Percentiles rank a stretch among this genome's conserved stretches.
These are phyloP conservation scores for Tetramorium alpestre DNA, from an alignment of 1,140 invertebrate species.

Conservation along the genomic window DNA sequence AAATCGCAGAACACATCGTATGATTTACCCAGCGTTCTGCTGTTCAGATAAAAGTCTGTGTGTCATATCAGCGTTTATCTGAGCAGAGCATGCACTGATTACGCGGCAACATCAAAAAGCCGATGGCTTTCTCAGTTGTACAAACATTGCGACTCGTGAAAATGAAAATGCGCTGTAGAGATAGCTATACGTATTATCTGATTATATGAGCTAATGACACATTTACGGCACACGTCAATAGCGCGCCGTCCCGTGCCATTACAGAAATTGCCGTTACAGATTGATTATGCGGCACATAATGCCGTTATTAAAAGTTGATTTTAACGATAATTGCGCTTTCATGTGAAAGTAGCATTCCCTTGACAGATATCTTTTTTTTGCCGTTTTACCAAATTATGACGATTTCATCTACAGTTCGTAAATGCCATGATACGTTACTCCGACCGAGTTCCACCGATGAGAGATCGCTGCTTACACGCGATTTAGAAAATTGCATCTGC, in stretches of 20 bases:
- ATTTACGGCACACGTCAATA: conserved; percentile 37
- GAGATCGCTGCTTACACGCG: not conserved
- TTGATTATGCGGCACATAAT: not conserved
- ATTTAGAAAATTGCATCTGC: conserved; percentile 2
- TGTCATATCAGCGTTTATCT: conserved; percentile 61
- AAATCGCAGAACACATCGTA: conserved; percentile 1
- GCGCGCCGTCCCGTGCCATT: not conserved
- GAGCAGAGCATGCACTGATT: conserved; percentile 44
- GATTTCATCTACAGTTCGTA: not conserved
- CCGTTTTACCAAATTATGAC: not conserved
- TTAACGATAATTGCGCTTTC: conserved; percentile 21
- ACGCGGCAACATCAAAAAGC: conserved; percentile 68
- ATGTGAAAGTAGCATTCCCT: not conserved
- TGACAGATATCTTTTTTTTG: not conserved
- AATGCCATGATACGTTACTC: not conserved
- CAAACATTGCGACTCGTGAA: conserved; percentile 27
- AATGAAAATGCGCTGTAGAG: conserved; percentile 45
- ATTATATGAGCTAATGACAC: conserved; percentile 52
- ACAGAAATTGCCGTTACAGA: conserved; percentile 36
- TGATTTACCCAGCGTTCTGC: not conserved
- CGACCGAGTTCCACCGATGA: not conserved
- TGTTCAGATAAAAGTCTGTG: conserved; percentile 43
- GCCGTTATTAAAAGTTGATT: conserved; percentile 17
- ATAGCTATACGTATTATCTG: conserved; percentile 47
- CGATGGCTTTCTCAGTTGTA: conserved; percentile 37